Evolutionary conservation across 2,113 vertebrate species (phyloP).

Genomic region (Canis aureus): DNA sequence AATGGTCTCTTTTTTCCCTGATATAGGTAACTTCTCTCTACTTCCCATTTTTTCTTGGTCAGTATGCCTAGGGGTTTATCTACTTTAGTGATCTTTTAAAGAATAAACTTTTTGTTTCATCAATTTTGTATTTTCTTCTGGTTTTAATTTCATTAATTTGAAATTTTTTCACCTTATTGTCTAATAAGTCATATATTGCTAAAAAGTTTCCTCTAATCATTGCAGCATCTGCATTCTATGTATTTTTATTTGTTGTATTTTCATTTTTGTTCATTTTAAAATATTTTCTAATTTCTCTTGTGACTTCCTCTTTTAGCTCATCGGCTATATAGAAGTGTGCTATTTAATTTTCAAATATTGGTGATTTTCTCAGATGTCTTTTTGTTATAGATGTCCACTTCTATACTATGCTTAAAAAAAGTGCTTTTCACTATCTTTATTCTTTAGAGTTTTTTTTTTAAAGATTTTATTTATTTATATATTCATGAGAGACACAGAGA

Average conservation of each 20-base stretch:
- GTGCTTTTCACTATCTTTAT: neutral
- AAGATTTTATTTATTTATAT: no score
- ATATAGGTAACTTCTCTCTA: neutral
- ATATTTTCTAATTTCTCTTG: constrained; percentile 20
- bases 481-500: no score
- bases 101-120: neutral
- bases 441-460: neutral
- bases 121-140: neutral
- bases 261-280: constrained; percentile 28
- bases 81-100: neutral
- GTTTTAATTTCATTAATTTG: neutral
- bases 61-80: neutral
- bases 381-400: neutral
- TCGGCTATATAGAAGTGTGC: neutral
- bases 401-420: neutral
- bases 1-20: neutral
- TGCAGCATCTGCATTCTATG: neutral
- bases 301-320: neutral
- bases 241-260: neutral
- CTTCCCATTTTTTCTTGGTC: neutral
- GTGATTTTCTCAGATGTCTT: neutral
- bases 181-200: neutral
- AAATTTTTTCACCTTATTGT: neutral
- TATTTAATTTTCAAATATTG: neutral
- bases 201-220: neutral